A percentile compares a stretch with the other conserved stretches of the same genome.
Evolutionary conservation across 2,797 vertebrate species (phyloP).

Genomic region (Pyrocephalus nanus): DNA sequence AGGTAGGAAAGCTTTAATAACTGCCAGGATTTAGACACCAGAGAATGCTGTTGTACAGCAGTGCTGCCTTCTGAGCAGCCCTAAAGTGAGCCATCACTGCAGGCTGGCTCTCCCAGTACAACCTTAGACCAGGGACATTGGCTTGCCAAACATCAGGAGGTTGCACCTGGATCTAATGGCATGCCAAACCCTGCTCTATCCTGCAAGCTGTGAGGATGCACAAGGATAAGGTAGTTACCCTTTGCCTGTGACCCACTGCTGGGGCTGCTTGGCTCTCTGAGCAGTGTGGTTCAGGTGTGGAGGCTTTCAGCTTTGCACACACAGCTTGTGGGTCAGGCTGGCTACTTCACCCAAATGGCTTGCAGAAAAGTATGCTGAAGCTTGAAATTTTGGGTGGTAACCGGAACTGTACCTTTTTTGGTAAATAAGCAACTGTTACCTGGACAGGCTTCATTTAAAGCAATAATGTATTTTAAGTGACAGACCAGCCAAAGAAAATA

Average conservation of each 20-base stretch:
- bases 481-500: neutral
- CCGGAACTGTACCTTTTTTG: neutral
- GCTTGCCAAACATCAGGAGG: rapidly evolving
- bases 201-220: neutral
- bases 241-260: rapidly evolving
- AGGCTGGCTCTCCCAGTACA: neutral
- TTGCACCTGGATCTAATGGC: neutral
- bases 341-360: neutral
- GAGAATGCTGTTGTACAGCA: neutral
- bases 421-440: neutral
- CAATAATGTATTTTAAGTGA: neutral
- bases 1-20: slow-evolving; percentile 16
- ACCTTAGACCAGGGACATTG: neutral
- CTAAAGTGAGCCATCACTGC: neutral
- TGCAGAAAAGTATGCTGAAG: rapidly evolving
- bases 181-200: neutral
- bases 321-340: neutral
- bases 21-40: neutral
- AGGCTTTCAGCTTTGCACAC: neutral
- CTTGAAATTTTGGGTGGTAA: neutral
- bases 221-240: neutral
- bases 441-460: neutral
- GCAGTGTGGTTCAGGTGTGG: neutral
- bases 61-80: neutral
- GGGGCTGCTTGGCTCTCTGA: neutral